Evolutionary conservation across 2,113 vertebrate species (phyloP).

Genomic region (Sakesphorus luctuosus): DNA sequence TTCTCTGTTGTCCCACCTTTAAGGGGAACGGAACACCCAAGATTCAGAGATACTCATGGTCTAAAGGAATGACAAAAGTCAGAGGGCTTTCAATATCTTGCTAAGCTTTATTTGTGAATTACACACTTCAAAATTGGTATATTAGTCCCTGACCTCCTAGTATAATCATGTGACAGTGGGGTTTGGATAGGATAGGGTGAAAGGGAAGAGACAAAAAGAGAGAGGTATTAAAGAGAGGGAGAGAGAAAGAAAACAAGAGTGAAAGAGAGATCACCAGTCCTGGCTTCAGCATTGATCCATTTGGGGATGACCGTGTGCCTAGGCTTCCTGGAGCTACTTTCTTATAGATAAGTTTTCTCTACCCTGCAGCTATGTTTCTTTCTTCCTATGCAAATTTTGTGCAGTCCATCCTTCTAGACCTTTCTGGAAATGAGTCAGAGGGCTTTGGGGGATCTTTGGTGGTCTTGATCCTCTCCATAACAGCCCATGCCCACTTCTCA

Average conservation of each 20-base stretch:
- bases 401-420: accelerated
- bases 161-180: neutral
- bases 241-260: neutral
- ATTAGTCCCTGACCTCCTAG: neutral
- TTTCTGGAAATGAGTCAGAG: neutral
- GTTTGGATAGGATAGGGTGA: neutral
- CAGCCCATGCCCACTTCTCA: neutral
- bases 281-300: neutral
- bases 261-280: neutral
- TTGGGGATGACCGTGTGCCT: neutral
- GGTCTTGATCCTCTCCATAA: neutral
- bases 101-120: neutral
- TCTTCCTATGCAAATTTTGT: neutral
- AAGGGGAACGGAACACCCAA: neutral
- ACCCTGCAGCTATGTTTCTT: neutral
- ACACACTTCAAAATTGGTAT: neutral
- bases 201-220: neutral
- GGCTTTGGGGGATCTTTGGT: neutral
- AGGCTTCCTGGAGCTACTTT: neutral
- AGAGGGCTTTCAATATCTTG: neutral
- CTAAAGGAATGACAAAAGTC: neutral
- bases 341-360: neutral
- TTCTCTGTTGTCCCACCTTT: no score
- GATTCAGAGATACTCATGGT: accelerated
- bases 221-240: accelerated